Evolutionary conservation across 2,888 invertebrate genomes (phyloP).

Genomic region (Orthonevra nobilis): DNA sequence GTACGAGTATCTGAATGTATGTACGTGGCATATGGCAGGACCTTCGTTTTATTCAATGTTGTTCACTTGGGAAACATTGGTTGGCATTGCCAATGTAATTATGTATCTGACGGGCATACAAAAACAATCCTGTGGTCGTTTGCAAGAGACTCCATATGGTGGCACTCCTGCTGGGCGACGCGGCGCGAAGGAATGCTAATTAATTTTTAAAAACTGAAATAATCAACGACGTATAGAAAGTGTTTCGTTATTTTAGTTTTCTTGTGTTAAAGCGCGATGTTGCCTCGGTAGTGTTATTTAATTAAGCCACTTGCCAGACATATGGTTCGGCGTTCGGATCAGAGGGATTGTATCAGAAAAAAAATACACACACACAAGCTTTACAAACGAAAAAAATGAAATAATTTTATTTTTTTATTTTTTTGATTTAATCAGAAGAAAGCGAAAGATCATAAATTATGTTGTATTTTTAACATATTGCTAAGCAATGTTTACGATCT

Average conservation of each 20-base stretch:
- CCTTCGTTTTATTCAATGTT: slow-evolving; percentile 36
- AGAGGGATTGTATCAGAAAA: neutral
- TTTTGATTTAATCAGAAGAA: slow-evolving; percentile 39
- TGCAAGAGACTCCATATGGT: slow-evolving; percentile 59
- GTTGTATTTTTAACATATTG: no score
- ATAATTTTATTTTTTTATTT: neutral
- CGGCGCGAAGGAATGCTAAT: slow-evolving; percentile 64
- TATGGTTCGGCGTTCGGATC: slow-evolving; percentile 12
- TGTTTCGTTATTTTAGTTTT: slow-evolving; percentile 37
- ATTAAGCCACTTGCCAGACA: slow-evolving; percentile 42
- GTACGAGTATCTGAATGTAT: no score
- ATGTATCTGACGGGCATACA: slow-evolving; percentile 49
- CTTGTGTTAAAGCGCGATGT: slow-evolving; percentile 9
- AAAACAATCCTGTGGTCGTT: slow-evolving; percentile 49
- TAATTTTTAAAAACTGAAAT: slow-evolving; percentile 66
- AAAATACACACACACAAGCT: no score
- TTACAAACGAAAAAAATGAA: slow-evolving; percentile 4
- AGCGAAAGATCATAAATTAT: no score
- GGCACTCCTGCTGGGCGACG: slow-evolving; percentile 68
- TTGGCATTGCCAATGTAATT: slow-evolving; percentile 49
- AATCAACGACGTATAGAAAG: slow-evolving; percentile 65
- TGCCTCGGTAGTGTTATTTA: slow-evolving; percentile 24
- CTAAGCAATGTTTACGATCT: no score
- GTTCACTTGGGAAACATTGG: slow-evolving; percentile 67
- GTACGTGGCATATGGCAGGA: slow-evolving; percentile 63